These are phyloP conservation scores for Drosophila burlai DNA, from an alignment of 1,140 invertebrate genomes.

Conservation along the genomic window DNA sequence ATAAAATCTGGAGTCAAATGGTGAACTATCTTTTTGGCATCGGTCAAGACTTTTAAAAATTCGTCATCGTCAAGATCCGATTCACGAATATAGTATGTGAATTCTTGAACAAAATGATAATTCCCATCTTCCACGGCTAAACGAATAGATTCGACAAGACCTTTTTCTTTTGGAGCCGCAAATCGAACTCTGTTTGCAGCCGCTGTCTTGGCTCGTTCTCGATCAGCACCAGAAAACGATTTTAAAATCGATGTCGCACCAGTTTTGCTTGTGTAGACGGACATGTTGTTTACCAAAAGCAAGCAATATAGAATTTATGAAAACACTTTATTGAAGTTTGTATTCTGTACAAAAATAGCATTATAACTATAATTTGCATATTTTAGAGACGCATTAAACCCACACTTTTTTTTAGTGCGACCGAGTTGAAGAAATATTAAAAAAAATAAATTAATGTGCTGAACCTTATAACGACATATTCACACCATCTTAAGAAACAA, in stretches of 20 bases:
- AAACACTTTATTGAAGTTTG: no score
- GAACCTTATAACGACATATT: no score
- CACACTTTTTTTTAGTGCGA: no score
- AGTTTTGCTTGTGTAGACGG: constrained; percentile 70
- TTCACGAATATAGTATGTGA: constrained; percentile 63
- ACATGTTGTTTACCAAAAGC: constrained; percentile 39
- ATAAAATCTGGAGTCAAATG: constrained; percentile 86
- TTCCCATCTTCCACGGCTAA: constrained; percentile 59
- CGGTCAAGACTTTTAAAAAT: constrained; percentile 86
- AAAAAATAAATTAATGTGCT: no score
- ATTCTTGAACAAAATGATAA: constrained; percentile 72
- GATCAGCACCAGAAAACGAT: constrained; percentile 56
- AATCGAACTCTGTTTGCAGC: constrained; percentile 78
- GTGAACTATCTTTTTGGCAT: constrained; percentile 87
- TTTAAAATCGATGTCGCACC: constrained; percentile 74
- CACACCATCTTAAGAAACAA: no score
- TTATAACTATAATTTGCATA: no score
- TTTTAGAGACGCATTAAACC: no score
- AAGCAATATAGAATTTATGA: no score
- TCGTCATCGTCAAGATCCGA: constrained; percentile 86
- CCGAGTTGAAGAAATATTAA: no score
- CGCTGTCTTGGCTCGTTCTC: constrained; percentile 64
- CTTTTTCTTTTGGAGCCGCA: constrained; percentile 59
- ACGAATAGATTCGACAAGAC: constrained; percentile 61
- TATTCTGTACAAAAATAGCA: no score